Base-by-base conservation (phyloP, 2,113 vertebrate genomes). In the Pleuronectes platessa region DNA sequence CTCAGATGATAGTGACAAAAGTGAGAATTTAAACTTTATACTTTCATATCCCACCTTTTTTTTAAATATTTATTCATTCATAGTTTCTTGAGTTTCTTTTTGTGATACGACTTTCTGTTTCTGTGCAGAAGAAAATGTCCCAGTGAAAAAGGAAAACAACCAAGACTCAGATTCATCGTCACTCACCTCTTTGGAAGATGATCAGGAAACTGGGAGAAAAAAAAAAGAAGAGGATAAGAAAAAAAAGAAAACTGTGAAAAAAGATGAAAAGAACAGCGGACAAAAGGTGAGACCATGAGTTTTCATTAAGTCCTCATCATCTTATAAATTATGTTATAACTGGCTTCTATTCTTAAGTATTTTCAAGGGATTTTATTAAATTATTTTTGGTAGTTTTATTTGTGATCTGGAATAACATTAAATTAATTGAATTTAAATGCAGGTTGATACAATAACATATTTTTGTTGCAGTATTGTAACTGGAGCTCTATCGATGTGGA, bases 131-230 rank as follows among this genome's bases (percentile, higher is more conserved):
- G 81, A 71, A 66, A 71, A 87, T 5, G 53, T 12, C 2, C n/a
- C 6, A 0, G 55, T 4, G 8, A 58, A 81, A 58, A 78, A 65
- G 61, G 71, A 60, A 11, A 13, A 70, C 0, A 59, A 77, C 17
- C 4, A 69, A 1, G 89, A 90, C 58, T 88, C 93, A 0, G 92
- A 94, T 86, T 92, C 90, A 9, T 93, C 91, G 2, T 93, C 92
- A 49, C 87, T 92, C 14, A 71, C 80, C 2, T 94, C 94, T 64
- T 23, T 93, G 79, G 90, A 94, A 0, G 93, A 92, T 3, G 84
- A 93, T 4, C 37, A 78, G 24, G 70, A 87, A 1, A 42, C 53
- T 17, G 45, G 1, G 17, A 60, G 7, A 4, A 58, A 26, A 60
- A 82, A 87, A 0, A 12, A 53, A 3, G 15, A 69, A 63, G 82